phyloP scores from a whole-genome alignment of 2,888 invertebrate genomes.

The Sinelater perroti region DNA sequence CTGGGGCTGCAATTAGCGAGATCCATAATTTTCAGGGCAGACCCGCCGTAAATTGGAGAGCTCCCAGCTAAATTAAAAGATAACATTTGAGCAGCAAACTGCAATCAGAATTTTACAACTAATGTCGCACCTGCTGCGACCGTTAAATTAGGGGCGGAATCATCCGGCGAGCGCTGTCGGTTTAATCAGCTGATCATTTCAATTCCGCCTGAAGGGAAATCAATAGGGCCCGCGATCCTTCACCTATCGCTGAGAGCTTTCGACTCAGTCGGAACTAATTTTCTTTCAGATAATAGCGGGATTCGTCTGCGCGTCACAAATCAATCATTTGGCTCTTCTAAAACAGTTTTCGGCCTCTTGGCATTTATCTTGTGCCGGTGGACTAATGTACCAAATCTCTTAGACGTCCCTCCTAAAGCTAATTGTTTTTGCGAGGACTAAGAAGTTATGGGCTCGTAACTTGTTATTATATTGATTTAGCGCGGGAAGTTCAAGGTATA shows the following conservation, averaged over 20 bases:
- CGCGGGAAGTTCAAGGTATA: no score
- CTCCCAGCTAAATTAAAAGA: conserved; percentile 6
- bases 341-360: conserved; percentile 11
- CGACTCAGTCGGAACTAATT: conserved; percentile 24
- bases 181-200: conserved; percentile 22
- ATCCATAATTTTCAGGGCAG: no score
- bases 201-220: conserved; percentile 22
- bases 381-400: no score
- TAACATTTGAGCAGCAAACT: conserved; percentile 6
- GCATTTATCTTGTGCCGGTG: no score
- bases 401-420: no score
- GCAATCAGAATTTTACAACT: background rate
- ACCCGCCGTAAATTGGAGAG: background rate
- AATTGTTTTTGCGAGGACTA: no score
- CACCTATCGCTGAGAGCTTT: conserved; percentile 17
- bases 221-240: conserved; percentile 14
- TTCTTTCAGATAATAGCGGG: conserved; percentile 22
- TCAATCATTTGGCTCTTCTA: conserved; percentile 23
- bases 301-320: conserved; percentile 24
- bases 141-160: background rate
- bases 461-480: no score
- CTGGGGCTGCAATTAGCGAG: no score
- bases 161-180: background rate
- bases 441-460: no score
- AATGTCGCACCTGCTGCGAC: conserved; percentile 3